Conservation (phyloP, 2,888 invertebrate species). For the Meganola albula region DNA sequence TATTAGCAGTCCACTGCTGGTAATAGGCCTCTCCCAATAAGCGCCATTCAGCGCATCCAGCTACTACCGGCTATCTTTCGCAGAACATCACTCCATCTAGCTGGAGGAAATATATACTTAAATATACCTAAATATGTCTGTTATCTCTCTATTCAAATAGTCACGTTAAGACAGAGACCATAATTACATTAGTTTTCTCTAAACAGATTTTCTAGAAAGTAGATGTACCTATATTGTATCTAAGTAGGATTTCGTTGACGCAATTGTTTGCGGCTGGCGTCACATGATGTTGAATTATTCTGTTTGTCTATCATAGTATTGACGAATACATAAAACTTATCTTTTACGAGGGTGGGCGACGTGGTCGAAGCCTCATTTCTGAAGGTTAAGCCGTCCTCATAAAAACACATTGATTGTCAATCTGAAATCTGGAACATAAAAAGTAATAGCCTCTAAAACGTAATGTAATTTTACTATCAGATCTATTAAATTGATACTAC, state of each 20-base stretch:
- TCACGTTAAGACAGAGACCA: too few species aligned
- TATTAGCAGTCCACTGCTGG: too few species aligned
- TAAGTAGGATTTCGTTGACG: background rate
- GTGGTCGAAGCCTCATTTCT: constrained; percentile 9
- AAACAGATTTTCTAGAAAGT: too few species aligned
- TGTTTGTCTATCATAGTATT: constrained; percentile 20
- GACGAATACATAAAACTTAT: constrained; percentile 22
- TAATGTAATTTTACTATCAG: constrained; percentile 15
- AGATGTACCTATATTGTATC: background rate
- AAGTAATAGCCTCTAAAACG: constrained; percentile 20
- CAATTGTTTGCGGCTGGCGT: constrained; percentile 2
- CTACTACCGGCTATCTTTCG: too few species aligned
- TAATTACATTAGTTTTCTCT: too few species aligned
- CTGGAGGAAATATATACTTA: too few species aligned
- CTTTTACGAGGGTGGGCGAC: constrained; percentile 19
- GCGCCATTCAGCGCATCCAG: too few species aligned
- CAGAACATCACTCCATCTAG: too few species aligned
- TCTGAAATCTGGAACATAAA: constrained; percentile 11
- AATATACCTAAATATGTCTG: too few species aligned
- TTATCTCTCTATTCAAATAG: too few species aligned
- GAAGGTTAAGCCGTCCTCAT: constrained; percentile 25
- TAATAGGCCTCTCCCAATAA: too few species aligned
- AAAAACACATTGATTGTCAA: constrained; percentile 24
- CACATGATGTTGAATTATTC: constrained; percentile 3
- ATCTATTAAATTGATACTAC: too few species aligned